A percentile compares a stretch with the other conserved stretches of the same genome.
Evolutionary conservation across 2,888 invertebrate species (phyloP).

Genomic region (Orthonevra nobilis): DNA sequence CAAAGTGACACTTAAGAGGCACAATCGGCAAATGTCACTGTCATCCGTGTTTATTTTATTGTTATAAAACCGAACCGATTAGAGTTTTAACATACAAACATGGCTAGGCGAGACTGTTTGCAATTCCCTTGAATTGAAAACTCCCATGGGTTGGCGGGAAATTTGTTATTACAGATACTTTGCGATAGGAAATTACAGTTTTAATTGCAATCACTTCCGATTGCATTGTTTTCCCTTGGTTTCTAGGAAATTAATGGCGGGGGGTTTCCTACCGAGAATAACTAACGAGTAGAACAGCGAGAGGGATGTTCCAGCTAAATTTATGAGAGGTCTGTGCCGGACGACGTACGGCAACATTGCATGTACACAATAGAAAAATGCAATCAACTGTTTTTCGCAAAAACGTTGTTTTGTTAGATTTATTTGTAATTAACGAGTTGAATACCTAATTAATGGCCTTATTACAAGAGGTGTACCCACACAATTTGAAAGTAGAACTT

Average conservation of each 20-base stretch:
- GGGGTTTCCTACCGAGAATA: slow-evolving; percentile 49
- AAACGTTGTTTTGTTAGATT: slow-evolving; percentile 23
- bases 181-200: slow-evolving; percentile 7
- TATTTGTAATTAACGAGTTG: slow-evolving; percentile 30
- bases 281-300: too few species aligned
- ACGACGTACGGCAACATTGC: slow-evolving; percentile 4
- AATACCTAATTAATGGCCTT: slow-evolving; percentile 44
- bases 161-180: not conserved
- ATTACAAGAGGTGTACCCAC: too few species aligned
- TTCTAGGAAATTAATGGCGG: slow-evolving; percentile 47
- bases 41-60: slow-evolving; percentile 3
- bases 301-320: slow-evolving; percentile 58
- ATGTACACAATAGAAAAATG: slow-evolving; percentile 12
- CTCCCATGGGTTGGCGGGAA: slow-evolving; percentile 11
- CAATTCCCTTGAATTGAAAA: slow-evolving; percentile 49
- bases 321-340: slow-evolving; percentile 52
- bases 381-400: slow-evolving; percentile 28
- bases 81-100: too few species aligned
- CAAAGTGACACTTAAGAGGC: slow-evolving; percentile 12
- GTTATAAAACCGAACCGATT: slow-evolving; percentile 29
- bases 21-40: slow-evolving; percentile 6
- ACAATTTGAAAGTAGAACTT: too few species aligned
- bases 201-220: not conserved
- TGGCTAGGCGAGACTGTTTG: too few species aligned
- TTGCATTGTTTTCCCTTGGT: slow-evolving; percentile 7